phyloP scores from a whole-genome alignment of 2,113 vertebrate species.

The Pangasianodon hypophthalmus region DNA sequence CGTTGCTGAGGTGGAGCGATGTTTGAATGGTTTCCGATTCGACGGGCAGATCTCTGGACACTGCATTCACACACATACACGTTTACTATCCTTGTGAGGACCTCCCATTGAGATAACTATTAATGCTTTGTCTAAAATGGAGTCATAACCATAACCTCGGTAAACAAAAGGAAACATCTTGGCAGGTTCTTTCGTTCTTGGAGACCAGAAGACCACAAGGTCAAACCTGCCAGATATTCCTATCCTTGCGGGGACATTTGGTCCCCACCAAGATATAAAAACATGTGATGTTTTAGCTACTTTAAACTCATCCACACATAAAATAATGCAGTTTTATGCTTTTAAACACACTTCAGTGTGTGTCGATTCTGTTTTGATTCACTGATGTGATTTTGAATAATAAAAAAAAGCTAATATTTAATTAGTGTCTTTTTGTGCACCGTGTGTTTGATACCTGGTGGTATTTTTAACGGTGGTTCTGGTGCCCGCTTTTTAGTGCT shows the following conservation, averaged over 20 bases:
- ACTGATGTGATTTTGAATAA: no score
- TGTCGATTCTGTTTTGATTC: not conserved
- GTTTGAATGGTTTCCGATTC: conserved; percentile 84
- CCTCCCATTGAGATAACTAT: not conserved
- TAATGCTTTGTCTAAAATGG: no score
- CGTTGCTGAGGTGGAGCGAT: conserved; percentile 80
- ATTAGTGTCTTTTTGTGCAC: not conserved
- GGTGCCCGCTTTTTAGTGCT: conserved; percentile 63
- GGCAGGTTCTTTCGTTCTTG: no score
- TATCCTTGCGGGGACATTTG: not conserved
- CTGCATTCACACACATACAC: conserved; percentile 27
- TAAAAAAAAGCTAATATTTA: no score
- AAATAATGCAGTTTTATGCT: not conserved
- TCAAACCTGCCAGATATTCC: not conserved
- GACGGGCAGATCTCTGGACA: conserved; percentile 81
- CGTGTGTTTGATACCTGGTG: conserved; percentile 69
- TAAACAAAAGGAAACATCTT: not conserved
- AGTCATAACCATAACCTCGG: not conserved
- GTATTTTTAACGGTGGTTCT: conserved; percentile 55
- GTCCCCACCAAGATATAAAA: not conserved
- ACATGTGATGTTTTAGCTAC: not conserved
- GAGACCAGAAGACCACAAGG: not conserved
- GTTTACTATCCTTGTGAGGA: not conserved
- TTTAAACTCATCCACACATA: not conserved
- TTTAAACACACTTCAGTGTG: not conserved